phyloP scores from a whole-genome alignment of 2,797 vertebrate species.

The Pantherophis vulpinus region DNA sequence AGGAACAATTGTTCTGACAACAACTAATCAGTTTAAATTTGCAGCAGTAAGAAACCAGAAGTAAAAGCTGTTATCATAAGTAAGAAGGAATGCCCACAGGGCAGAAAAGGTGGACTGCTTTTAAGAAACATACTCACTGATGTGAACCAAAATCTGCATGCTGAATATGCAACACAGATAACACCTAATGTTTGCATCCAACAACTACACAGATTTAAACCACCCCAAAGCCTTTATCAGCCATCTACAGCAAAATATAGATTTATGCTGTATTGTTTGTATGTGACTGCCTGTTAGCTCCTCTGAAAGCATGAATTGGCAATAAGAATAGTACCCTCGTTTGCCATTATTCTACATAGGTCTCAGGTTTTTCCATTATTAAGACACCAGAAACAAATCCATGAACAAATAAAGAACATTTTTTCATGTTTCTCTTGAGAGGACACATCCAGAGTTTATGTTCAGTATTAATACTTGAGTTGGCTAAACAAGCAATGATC shows the following conservation, averaged over 20 bases:
- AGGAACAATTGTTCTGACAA: slow-evolving; percentile 73
- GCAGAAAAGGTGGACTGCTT: slow-evolving; percentile 1
- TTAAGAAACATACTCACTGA: slow-evolving; percentile 9
- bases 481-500: neutral
- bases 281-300: neutral
- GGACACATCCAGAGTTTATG: neutral
- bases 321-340: neutral
- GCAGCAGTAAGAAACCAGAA: slow-evolving; percentile 61
- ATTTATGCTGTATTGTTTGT: neutral
- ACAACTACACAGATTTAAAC: neutral
- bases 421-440: neutral
- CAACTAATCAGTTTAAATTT: slow-evolving; percentile 75
- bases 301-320: neutral
- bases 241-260: neutral
- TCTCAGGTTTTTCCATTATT: neutral
- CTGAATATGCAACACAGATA: neutral
- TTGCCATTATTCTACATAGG: neutral
- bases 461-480: neutral
- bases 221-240: neutral
- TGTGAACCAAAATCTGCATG: slow-evolving; percentile 22
- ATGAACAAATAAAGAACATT: neutral
- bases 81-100: slow-evolving; percentile 51
- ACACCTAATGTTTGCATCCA: neutral
- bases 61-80: slow-evolving; percentile 65
- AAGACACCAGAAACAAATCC: neutral